Conservation (phyloP, 2,797 vertebrate genomes). For the Gallinago nigripennis region DNA sequence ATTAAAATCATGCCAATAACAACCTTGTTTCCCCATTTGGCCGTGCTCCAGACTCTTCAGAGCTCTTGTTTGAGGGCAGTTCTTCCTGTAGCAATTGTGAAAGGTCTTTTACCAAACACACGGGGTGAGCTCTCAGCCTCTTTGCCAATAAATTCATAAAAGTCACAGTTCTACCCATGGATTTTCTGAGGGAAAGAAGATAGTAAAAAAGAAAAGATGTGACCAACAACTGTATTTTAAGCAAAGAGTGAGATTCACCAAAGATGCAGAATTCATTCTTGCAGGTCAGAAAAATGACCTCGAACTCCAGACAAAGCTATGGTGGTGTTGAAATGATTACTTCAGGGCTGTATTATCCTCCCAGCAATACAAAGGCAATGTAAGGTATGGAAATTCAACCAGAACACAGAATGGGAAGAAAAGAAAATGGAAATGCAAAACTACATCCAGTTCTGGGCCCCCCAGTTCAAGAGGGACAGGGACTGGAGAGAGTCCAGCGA, state of each 20-base stretch:
- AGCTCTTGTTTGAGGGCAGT: slow-evolving; percentile 71
- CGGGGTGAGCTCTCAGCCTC: not conserved
- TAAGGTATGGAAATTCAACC: not conserved
- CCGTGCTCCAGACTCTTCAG: slow-evolving; percentile 72
- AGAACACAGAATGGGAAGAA: not conserved
- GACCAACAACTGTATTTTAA: not conserved
- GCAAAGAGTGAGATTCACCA: not conserved
- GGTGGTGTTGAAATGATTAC: slow-evolving; percentile 42
- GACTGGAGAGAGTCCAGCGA: no score
- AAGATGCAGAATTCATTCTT: not conserved
- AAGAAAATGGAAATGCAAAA: not conserved
- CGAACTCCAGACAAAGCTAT: not conserved
- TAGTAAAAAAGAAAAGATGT: not conserved
- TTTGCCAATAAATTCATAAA: not conserved
- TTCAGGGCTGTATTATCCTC: not conserved
- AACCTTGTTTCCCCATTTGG: slow-evolving; percentile 76
- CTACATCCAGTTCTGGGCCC: no score
- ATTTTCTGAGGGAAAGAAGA: not conserved
- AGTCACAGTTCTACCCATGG: not conserved
- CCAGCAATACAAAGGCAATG: not conserved
- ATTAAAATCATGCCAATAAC: slow-evolving; percentile 83
- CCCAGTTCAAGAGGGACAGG: no score
- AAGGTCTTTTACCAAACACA: slow-evolving; percentile 33
- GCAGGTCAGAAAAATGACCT: not conserved
- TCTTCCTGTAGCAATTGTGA: slow-evolving; percentile 63